A percentile compares a stretch with the other conserved stretches of the same genome.
Evolutionary conservation across 2,888 invertebrate species (phyloP).

Genomic region (Eupsilia transversa): DNA sequence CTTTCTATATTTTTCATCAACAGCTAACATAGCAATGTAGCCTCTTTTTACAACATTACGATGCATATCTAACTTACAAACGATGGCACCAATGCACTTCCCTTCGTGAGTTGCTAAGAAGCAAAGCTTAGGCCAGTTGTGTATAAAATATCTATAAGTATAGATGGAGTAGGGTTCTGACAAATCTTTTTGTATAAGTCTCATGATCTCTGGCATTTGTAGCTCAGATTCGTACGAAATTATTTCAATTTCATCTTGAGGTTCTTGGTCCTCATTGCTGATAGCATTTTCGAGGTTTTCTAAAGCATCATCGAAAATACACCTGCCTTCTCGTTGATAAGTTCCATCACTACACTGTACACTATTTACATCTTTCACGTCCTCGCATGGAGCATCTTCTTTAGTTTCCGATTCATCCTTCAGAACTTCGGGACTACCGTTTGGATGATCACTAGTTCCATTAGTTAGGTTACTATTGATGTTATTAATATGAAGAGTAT

Average conservation of each 20-base stretch:
- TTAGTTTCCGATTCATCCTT: conserved; percentile 74
- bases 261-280: conserved; percentile 72
- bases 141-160: conserved; percentile 99
- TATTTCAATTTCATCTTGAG: conserved; percentile 83
- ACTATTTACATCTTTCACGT: conserved; percentile 83
- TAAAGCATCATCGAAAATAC: conserved; percentile 74
- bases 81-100: conserved; percentile 98
- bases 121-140: conserved; percentile 99
- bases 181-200: conserved; percentile 99
- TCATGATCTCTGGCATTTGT: conserved; percentile 99
- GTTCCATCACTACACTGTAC: conserved; percentile 81
- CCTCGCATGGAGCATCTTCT: conserved; percentile 74
- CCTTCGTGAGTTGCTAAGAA: conserved; percentile 97
- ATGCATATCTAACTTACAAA: conserved; percentile 99
- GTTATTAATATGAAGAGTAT: conserved; percentile 86
- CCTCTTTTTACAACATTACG: conserved; percentile 97
- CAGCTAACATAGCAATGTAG: conserved; percentile 99
- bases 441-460: conserved; percentile 86
- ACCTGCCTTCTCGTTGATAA: conserved; percentile 71
- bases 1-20: conserved; percentile 98
- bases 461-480: conserved; percentile 87
- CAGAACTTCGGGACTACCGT: conserved; percentile 75
- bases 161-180: conserved; percentile 99
- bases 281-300: conserved; percentile 74
- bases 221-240: conserved; percentile 96